These are phyloP conservation scores for Cydia amplana DNA, from an alignment of 1,140 invertebrate genomes.

Conservation along the genomic window DNA sequence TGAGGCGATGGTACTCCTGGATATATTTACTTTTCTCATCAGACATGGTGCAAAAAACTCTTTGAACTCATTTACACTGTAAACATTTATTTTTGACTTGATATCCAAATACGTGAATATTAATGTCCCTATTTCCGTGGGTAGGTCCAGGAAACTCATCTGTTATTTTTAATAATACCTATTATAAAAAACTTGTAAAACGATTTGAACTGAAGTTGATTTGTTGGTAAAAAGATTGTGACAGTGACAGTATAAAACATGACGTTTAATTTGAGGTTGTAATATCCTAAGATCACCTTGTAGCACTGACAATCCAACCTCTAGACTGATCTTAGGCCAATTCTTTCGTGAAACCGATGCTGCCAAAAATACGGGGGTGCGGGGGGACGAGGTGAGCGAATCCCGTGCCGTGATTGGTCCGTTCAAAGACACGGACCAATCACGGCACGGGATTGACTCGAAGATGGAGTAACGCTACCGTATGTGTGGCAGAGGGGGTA, in stretches of 20 bases:
- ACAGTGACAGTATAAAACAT: neutral
- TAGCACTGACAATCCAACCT: too few species aligned
- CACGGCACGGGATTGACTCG: too few species aligned
- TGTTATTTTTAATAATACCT: neutral
- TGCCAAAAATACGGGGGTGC: too few species aligned
- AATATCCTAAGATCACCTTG: neutral
- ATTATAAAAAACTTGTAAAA: conserved; percentile 1
- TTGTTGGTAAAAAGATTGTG: neutral
- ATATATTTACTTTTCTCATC: conserved; percentile 39
- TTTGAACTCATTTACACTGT: conserved; percentile 36
- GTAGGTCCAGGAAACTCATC: conserved; percentile 44
- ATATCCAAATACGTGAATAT: conserved; percentile 45
- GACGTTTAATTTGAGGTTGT: neutral
- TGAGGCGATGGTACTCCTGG: conserved; percentile 38
- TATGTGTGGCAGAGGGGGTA: too few species aligned
- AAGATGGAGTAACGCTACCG: too few species aligned
- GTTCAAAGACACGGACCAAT: too few species aligned
- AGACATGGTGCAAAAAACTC: conserved; percentile 41
- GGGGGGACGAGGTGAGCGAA: too few species aligned
- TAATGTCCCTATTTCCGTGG: conserved; percentile 40
- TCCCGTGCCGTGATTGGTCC: too few species aligned
- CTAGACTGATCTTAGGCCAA: too few species aligned
- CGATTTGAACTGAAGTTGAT: conserved; percentile 6
- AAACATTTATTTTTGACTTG: conserved; percentile 41
- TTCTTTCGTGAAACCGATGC: too few species aligned